Evolutionary conservation across 1,140 invertebrate genomes (phyloP), one percentile per base, ranked within the genome.

Genomic region (Drosophila mayri): DNA sequence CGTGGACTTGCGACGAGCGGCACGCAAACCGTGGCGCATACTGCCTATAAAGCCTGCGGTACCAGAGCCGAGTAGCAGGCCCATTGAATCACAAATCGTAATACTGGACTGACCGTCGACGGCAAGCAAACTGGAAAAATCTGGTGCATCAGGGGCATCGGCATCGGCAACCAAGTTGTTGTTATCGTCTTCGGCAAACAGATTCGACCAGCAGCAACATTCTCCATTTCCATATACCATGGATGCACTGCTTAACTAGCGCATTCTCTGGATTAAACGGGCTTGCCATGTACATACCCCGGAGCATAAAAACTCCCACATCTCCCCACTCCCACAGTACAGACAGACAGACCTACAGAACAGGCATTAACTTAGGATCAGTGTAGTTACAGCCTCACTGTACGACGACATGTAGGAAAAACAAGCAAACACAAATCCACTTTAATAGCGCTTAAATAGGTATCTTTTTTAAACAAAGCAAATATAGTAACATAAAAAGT

Each of bases 1-100:
- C 64, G 93, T 95, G 64, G 98, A 99, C 92, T 94, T 99, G 84
- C 94, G 97, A 87, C 95, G 97, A 86, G 96, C 97, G 38, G 98
- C 98, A 25, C 95, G 98, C 52, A 98, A 98, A 87, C 98, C 98
- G 8, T 98, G 97, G 97, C 95, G 96, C 84, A 94, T 95, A 92
- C 93, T 96, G 81, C 92, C 91, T 64, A 90, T 92, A 20, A 82
- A 91, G 68, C 60, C 81, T 78, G 59, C 81, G 66, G 73, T 62
- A 37, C 70, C 77, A 28, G 86, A 78, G 73, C 76, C 84, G 50
- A 79, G 80, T 63, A 93, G 88, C 76, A 93, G 90, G 80, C 84
- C 91, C 64, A 93, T 93, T 67, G 94, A 94, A 77, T 93, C 94
- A 90, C 95, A 95, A 94, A 95, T 95, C 70, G 95, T 96, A 57